Evolutionary conservation across 2,888 invertebrate genomes (phyloP).

Genomic region (Drosophila conformis): DNA sequence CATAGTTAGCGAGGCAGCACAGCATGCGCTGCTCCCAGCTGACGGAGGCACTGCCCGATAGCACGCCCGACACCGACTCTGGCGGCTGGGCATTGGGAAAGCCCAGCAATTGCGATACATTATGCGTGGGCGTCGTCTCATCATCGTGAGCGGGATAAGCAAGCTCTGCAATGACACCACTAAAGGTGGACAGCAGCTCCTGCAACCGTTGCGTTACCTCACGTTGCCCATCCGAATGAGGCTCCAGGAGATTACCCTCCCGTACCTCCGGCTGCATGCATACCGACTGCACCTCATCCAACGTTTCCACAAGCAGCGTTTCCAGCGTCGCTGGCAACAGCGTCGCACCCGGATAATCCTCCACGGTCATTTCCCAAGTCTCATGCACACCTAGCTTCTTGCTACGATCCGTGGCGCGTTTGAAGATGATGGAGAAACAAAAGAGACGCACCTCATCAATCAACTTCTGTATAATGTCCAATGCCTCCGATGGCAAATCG

Average conservation of each 20-base stretch:
- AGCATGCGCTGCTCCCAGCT: slow-evolving; percentile 93
- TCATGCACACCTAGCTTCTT: slow-evolving; percentile 90
- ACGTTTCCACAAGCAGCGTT: slow-evolving; percentile 89
- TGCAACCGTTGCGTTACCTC: slow-evolving; percentile 86
- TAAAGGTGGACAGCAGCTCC: slow-evolving; percentile 88
- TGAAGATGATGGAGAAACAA: slow-evolving; percentile 93
- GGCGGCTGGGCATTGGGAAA: slow-evolving; percentile 86
- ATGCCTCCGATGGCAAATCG: slow-evolving; percentile 94
- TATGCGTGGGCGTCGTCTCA: slow-evolving; percentile 84
- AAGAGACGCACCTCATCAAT: slow-evolving; percentile 94
- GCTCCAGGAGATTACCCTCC: slow-evolving; percentile 85
- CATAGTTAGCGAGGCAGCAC: slow-evolving; percentile 95
- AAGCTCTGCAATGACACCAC: slow-evolving; percentile 89
- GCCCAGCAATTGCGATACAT: slow-evolving; percentile 88
- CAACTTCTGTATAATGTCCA: slow-evolving; percentile 93
- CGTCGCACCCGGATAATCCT: slow-evolving; percentile 94
- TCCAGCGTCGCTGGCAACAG: slow-evolving; percentile 90
- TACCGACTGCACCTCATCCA: slow-evolving; percentile 89
- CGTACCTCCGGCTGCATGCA: slow-evolving; percentile 89
- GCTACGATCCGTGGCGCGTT: slow-evolving; percentile 92
- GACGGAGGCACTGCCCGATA: slow-evolving; percentile 76
- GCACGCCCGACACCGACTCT: slow-evolving; percentile 69
- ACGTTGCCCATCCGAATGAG: slow-evolving; percentile 84
- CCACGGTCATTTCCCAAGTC: slow-evolving; percentile 94
- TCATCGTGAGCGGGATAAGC: slow-evolving; percentile 90